These are phyloP conservation scores for Griposia aprilina DNA, from an alignment of 2,888 invertebrate species.

Conservation along the genomic window DNA sequence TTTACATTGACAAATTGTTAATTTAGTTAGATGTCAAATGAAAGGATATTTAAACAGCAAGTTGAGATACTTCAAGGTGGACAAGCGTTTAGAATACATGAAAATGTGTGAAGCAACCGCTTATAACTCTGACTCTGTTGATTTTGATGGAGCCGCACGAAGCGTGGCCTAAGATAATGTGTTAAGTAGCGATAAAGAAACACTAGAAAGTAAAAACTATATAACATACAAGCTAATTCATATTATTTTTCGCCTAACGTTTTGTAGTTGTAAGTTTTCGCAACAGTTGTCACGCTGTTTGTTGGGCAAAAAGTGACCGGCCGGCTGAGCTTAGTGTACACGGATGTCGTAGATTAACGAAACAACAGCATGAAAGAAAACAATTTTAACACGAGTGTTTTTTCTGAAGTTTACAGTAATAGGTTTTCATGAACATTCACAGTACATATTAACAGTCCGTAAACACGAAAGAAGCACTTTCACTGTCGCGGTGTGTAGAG, in stretches of 20 bases:
- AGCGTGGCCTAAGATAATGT: conserved; percentile 81
- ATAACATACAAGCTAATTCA: conserved; percentile 55
- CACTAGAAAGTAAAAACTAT: conserved; percentile 75
- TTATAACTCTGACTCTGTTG: conserved; percentile 72
- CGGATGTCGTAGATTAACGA: conserved; percentile 63
- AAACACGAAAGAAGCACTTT: conserved; percentile 80
- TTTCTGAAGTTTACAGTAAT: conserved; percentile 54
- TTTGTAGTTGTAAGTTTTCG: conserved; percentile 63
- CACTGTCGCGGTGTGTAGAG: conserved; percentile 77
- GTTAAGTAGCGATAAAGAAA: conserved; percentile 76
- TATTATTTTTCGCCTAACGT: conserved; percentile 37
- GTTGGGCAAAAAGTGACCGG: conserved; percentile 67
- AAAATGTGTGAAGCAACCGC: conserved; percentile 72
- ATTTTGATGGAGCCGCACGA: conserved; percentile 77
- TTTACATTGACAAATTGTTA: conserved; percentile 20
- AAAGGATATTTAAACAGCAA: conserved; percentile 70
- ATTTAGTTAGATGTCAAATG: conserved; percentile 63
- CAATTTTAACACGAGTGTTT: conserved; percentile 44
- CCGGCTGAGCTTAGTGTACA: conserved; percentile 64
- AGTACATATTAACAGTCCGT: conserved; percentile 64
- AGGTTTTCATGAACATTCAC: conserved; percentile 62
- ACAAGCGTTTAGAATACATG: conserved; percentile 68
- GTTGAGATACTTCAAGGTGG: conserved; percentile 71
- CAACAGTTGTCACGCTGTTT: conserved; percentile 58
- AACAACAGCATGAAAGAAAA: conserved; percentile 69